phyloP scores from a whole-genome alignment of 2,797 vertebrate genomes.

The Emydoidea blandingii region DNA sequence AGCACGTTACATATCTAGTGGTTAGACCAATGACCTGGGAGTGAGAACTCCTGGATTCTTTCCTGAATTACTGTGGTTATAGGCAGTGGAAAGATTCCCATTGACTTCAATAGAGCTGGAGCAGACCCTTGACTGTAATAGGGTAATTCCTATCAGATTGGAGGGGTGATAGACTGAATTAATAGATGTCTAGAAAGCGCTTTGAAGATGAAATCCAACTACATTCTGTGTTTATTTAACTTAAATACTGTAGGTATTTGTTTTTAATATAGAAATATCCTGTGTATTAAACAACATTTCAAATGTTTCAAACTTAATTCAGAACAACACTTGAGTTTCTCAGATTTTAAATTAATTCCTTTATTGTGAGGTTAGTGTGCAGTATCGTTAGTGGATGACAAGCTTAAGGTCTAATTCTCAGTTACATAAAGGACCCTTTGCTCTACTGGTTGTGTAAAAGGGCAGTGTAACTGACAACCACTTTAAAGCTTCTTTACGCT shows the following conservation, averaged over 20 bases:
- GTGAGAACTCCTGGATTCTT: not conserved
- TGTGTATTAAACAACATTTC: fast-evolving
- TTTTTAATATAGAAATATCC: not conserved
- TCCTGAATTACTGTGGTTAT: not conserved
- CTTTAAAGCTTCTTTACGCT: not conserved
- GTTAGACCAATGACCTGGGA: no score
- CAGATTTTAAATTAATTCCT: fast-evolving
- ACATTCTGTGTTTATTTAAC: fast-evolving
- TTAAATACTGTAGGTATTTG: not conserved
- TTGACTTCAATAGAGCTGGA: not conserved
- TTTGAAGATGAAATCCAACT: fast-evolving
- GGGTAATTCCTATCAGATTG: fast-evolving
- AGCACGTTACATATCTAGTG: not conserved
- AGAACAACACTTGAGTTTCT: fast-evolving
- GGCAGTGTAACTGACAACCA: not conserved
- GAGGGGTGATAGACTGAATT: fast-evolving
- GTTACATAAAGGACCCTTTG: not conserved
- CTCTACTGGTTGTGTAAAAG: fast-evolving
- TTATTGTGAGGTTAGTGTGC: not conserved
- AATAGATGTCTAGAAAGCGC: not conserved
- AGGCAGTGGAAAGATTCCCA: not conserved
- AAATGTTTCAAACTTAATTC: not conserved
- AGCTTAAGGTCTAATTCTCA: not conserved
- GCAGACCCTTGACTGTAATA: not conserved
- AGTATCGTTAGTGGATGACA: not conserved